These are phyloP conservation scores for Trogon surrucura DNA, from an alignment of 2,113 vertebrate genomes.

Conservation along the genomic window DNA sequence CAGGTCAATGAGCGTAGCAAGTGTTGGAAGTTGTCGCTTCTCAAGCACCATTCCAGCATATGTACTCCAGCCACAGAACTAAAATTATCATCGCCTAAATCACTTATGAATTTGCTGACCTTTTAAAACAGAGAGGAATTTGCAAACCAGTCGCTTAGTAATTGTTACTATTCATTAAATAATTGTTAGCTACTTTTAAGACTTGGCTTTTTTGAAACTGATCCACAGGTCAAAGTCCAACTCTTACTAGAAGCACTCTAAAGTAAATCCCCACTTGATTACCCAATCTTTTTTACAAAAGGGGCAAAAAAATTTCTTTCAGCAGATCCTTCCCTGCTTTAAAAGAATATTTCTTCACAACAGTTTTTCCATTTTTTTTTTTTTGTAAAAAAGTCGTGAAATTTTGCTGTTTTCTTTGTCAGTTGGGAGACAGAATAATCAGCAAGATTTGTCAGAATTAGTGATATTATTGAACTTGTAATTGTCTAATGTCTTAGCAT, in stretches of 20 bases:
- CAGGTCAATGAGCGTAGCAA: background rate
- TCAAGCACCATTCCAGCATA: background rate
- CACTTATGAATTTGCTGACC: background rate
- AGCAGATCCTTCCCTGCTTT: background rate
- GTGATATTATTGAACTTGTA: slow-evolving; percentile 45
- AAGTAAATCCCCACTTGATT: background rate
- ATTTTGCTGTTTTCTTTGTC: background rate
- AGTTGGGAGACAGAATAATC: slow-evolving; percentile 37
- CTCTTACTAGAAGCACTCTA: background rate
- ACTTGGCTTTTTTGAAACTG: background rate
- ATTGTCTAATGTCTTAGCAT: slow-evolving; percentile 28
- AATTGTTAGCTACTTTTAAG: background rate
- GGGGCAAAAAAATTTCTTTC: background rate
- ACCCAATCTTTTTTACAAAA: background rate
- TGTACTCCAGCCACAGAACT: background rate
- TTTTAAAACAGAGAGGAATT: background rate
- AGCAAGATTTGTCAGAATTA: slow-evolving; percentile 36
- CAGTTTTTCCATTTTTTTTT: background rate
- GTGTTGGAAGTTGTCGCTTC: background rate
- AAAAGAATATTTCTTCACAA: background rate
- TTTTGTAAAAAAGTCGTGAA: background rate
- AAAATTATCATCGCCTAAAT: background rate
- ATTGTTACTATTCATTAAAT: background rate
- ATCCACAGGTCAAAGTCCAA: background rate
- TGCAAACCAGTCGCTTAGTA: background rate